Base-by-base conservation (phyloP, 2,113 vertebrate genomes). In the Archocentrus centrarchus region DNA sequence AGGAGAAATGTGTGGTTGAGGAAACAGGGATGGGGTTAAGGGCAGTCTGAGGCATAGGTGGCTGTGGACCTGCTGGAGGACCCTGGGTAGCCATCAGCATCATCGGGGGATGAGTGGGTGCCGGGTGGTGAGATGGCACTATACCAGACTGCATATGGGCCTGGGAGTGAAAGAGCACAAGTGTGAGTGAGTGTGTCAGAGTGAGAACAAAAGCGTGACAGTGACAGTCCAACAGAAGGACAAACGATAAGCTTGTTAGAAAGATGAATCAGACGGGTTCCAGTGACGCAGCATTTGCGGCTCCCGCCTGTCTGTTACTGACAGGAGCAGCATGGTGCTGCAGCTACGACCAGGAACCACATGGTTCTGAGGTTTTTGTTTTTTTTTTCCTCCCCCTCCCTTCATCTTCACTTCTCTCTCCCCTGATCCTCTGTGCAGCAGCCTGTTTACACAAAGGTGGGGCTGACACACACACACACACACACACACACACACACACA, bases 91-190 rank as follows among this genome's bases (percentile, higher is more conserved):
- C 97, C 98, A 99, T 99, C 95, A 99, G 96, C 98, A 99, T 99
- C 97, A 99, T 97, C 41, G 96, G 96, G 80, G 98, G 97, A 95
- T 99, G 98, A 93, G 97, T 96, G 84, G 97, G 94, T 75, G 96
- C 92, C 4, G 94, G 94, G 85, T 97, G 98, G 96, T 99, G 98
- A 90, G 97, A 97, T 86, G 95, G 97, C 95, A 98, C 97, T 94
- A 99, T 97, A 90, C 98, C 98, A 92, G 98, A 98, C 97, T 99
- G 98, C 97, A 99, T 98, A 94, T 99, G 98, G 93, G 98, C 97
- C 98, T 99, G 91, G 10, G 50, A 30, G 58, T 6, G 11, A 80
- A n/a, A 68, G 61, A 3, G 59, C 9, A 37, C 10, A 11, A 18
- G 60, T 8, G 18, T 30, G 30, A 44, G 27, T 37, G 66, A 61